Percentiles rank a stretch among this genome's conserved stretches.
phyloP scores from a whole-genome alignment of 2,113 vertebrate species.

The Poeciliopsis turrubarensis region DNA sequence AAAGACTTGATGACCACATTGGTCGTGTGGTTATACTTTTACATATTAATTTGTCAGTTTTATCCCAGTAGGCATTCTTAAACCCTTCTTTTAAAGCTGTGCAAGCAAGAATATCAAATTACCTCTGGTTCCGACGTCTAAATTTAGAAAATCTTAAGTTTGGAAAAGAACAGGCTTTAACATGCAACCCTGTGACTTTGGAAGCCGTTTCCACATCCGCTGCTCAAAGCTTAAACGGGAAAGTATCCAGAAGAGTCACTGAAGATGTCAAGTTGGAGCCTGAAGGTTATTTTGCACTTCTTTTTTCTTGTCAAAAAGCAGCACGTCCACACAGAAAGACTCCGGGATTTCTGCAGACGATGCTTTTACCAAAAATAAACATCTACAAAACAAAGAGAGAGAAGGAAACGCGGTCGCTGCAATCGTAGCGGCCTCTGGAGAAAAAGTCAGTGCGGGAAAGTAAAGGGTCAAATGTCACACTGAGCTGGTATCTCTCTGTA shows the following conservation, averaged over 20 bases:
- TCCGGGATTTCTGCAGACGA: neutral
- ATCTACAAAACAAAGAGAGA: slow-evolving; percentile 11
- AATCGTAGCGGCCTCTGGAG: neutral
- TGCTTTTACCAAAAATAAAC: neutral
- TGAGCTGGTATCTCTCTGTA: neutral
- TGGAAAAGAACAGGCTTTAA: too few relatives aligned
- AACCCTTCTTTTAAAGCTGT: too few relatives aligned
- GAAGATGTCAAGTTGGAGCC: neutral
- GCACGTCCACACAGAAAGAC: neutral
- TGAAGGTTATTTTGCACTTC: neutral
- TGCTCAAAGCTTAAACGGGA: neutral
- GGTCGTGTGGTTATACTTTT: neutral
- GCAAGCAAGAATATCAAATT: too few relatives aligned
- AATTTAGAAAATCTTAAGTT: too few relatives aligned
- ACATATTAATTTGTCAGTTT: neutral
- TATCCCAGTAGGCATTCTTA: neutral
- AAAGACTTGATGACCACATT: neutral
- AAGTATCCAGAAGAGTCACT: neutral
- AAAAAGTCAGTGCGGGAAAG: too few relatives aligned
- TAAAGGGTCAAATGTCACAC: neutral
- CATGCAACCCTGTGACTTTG: neutral
- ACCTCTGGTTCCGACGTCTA: too few relatives aligned
- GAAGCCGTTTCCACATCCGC: neutral
- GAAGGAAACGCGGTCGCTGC: neutral
- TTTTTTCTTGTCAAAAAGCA: too few relatives aligned